Base-by-base conservation (phyloP, 2,888 invertebrate species). In the Eupeodes latifasciatus region DNA sequence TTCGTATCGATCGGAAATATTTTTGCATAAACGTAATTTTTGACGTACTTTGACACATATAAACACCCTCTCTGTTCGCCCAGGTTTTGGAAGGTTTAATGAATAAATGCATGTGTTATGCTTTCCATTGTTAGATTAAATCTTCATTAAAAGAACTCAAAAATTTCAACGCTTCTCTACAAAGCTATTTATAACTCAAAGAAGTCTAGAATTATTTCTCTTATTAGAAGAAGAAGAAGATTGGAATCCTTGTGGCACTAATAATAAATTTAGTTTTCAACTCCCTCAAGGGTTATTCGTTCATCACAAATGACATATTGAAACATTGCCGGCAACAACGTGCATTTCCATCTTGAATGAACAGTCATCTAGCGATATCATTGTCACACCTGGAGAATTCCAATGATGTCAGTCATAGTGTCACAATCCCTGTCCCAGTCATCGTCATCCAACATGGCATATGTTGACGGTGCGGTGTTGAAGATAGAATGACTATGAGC, bases 271-370 rank as follows among this genome's bases (percentile, higher is more conserved):
- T 10, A 40, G 62, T 62, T 62, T 62, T 10, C 11, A 5, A 66
- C 44, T 27, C 27, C 47, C 9, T 11, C 27, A 66, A 14, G 44
- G 27, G 19, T 27, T 57, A 5, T 40, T 40, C 14, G 9, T 47
- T 40, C 34, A 16, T 47, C 19, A 12, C 14, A 47, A 66, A 66
- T 66, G 47, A 69, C 67, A 53, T 51, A 36, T 69, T 69, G 67
- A 69, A 69, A 69, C 36, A 69, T 51, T 36, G 53, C 67, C 67
- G n/a, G 16, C n/a, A 69, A 53, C 6, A 10, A 16, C 66, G 27
- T 49, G 16, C 12, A 19, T 34, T n/a, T 51, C 51, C 11, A 67
- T 67, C 51, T 34, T 51, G n/a, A 14, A 36, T 16, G 14, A 14
- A n/a, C 5, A 9, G 9, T n/a, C 36, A 16, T 53, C 27, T 0